Evolutionary conservation across 2,888 invertebrate species (phyloP).

Genomic region (Hyppa rectilinea): DNA sequence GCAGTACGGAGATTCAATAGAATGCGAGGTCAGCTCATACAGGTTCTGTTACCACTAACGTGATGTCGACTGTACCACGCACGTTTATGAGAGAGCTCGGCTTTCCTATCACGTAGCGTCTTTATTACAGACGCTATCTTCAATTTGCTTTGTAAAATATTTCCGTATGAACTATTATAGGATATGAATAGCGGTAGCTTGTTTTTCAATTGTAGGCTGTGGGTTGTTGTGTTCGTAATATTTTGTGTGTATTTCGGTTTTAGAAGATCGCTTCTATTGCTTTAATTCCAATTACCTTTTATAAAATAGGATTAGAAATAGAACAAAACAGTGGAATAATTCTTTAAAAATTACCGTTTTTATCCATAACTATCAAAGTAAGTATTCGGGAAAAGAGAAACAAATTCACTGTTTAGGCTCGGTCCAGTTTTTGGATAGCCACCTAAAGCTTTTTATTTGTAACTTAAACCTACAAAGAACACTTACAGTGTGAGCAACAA

Average conservation of each 20-base stretch:
- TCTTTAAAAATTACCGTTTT: not conserved
- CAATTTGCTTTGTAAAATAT: constrained; percentile 63
- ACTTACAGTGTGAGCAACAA: constrained; percentile 21
- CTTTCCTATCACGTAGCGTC: constrained; percentile 58
- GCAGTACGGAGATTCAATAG: not conserved
- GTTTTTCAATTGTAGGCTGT: constrained; percentile 18
- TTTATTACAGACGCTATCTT: constrained; percentile 61
- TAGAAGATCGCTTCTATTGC: too few relatives aligned
- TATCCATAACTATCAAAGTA: not conserved
- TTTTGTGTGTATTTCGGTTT: not conserved
- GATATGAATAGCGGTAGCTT: constrained; percentile 33
- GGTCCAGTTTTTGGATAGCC: not conserved
- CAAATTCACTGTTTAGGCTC: too few relatives aligned
- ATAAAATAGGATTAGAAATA: not conserved
- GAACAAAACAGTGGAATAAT: not conserved
- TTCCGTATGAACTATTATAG: constrained; percentile 45
- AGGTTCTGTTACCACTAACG: not conserved
- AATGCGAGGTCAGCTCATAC: not conserved
- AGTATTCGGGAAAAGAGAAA: not conserved
- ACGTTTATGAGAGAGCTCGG: constrained; percentile 29
- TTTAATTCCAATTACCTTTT: too few relatives aligned
- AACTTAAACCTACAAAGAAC: constrained; percentile 1
- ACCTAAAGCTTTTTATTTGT: not conserved
- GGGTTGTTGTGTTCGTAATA: not conserved
- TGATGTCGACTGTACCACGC: not conserved